Evolutionary conservation across 2,888 invertebrate species (phyloP).

Genomic region (Bombylius discolor): DNA sequence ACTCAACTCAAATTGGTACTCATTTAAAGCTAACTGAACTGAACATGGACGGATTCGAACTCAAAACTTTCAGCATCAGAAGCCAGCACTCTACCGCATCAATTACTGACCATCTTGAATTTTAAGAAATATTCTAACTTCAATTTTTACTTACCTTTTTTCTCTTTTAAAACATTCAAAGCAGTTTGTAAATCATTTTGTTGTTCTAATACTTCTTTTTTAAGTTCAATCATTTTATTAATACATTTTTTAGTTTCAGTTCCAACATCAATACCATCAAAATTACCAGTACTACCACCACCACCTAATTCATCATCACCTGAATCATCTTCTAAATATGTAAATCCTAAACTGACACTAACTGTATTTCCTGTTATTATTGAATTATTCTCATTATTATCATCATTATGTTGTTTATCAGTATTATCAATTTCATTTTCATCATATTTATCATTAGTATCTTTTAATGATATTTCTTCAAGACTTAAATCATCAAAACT

Average conservation of each 20-base stretch:
- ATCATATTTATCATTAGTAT: conserved; percentile 51
- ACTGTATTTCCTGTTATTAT: background rate
- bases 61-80: no score
- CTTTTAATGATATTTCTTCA: conserved; percentile 62
- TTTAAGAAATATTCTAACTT: no score
- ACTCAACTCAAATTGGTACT: no score
- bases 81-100: no score
- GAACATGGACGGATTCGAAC: no score
- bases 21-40: no score
- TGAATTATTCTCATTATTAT: background rate
- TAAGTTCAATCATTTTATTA: conserved; percentile 48
- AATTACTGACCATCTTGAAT: no score
- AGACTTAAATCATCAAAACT: conserved; percentile 49
- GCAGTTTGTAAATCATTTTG: conserved; percentile 45
- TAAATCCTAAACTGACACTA: conserved; percentile 25
- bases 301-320: conserved; percentile 42
- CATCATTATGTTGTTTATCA: background rate
- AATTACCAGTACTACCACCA: conserved; percentile 23
- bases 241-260: conserved; percentile 53
- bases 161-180: conserved; percentile 30
- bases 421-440: conserved; percentile 40
- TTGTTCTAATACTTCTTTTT: conserved; percentile 47
- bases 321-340: conserved; percentile 25
- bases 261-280: conserved; percentile 38
- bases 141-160: conserved; percentile 28